Conservation (phyloP, 2,113 vertebrate genomes). For the Acrocephalus arundinaceus region DNA sequence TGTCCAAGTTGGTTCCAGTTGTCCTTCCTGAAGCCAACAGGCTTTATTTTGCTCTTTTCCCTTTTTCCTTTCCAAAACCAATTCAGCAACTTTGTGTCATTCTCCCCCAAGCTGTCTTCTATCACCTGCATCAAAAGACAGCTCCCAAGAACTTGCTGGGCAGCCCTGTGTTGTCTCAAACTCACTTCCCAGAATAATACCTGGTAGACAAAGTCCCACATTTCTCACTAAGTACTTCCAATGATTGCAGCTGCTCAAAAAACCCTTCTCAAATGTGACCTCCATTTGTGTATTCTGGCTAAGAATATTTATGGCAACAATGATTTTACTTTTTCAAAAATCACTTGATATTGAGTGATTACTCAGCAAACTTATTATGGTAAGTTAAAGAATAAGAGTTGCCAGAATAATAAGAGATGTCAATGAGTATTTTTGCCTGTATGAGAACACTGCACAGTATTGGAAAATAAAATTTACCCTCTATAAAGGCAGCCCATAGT, state of each 20-base stretch:
- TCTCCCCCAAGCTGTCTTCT: background rate
- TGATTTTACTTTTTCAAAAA: background rate
- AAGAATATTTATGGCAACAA: background rate
- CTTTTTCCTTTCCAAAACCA: background rate
- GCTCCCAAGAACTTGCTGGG: background rate
- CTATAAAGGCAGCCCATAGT: background rate
- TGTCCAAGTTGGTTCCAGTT: background rate
- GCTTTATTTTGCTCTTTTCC: background rate
- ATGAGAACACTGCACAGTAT: background rate
- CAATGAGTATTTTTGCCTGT: conserved; percentile 24
- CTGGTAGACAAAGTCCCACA: background rate
- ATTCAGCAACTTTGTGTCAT: background rate
- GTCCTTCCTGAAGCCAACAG: background rate
- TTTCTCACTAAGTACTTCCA: background rate
- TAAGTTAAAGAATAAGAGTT: background rate
- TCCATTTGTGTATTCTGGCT: background rate
- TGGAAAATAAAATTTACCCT: background rate
- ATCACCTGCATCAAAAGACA: background rate
- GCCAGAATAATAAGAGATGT: background rate
- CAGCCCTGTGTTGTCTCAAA: background rate
- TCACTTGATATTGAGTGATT: background rate
- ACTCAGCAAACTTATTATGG: background rate
- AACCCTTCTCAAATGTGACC: background rate
- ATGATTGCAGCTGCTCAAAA: background rate
- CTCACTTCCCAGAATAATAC: background rate